Base-by-base conservation (phyloP, 2,797 vertebrate species). In the Dipus sagitta region DNA sequence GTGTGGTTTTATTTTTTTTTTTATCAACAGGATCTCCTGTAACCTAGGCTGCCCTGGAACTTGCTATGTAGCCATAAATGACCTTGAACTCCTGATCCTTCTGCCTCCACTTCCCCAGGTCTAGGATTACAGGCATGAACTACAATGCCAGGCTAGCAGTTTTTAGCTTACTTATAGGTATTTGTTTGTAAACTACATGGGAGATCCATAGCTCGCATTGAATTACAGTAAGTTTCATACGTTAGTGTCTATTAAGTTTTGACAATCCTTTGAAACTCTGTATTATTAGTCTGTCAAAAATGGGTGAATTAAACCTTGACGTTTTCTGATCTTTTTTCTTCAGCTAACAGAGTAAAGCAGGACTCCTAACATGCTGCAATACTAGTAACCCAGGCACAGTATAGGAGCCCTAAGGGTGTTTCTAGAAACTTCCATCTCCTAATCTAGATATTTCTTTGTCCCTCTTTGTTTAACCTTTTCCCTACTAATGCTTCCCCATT, bases 111-210 rank as follows among this genome's bases (percentile, higher is more conserved):
- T 47, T 38, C 76, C 58, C 84, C 14, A 62, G 64, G 84, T n/a
- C 60, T 65, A 21, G 21, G n/a, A 32, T 32, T 47, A 24, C 60
- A 65, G 60, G 42, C 42, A 65, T 75, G 85, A 18, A 65, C 60
- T 15, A 26, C 85, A 38, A 52, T 30, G 47, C 60, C 72, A 32
- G 28, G 30, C 58, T 88, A 67, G 58, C 20, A 62, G 14, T 67
- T 87, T 67, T 88, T 91, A 65, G 12, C 38, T 64, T 83, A 80
- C 70, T 79, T 93, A 5, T 88, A 75, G n/a, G 92, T 94, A 76
- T 23, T 91, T 92, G 60, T 32, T 83, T 88, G 71, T 91, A 90
- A 94, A 85, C 86, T 79, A 20, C 20, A 90, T 32, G 68, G 94
- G 86, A 70, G 20, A 2, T 54, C 15, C 5, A 32, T 32, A 47